A percentile compares a stretch with the other conserved stretches of the same genome.
phyloP scores from a whole-genome alignment of 1,140 invertebrate genomes.

The Andricus grossulariae region DNA sequence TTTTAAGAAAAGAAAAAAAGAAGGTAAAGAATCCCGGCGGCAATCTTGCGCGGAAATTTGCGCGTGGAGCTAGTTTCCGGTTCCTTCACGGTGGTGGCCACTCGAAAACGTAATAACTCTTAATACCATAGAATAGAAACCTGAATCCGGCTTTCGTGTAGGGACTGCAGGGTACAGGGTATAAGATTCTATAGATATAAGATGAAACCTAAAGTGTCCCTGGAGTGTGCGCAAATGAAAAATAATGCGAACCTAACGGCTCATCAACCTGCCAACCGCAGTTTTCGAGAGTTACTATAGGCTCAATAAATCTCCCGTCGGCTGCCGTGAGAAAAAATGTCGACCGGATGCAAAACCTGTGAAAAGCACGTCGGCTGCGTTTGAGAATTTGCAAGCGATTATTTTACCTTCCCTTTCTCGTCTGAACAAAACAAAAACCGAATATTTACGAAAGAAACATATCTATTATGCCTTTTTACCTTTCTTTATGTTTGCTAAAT shows the following conservation, averaged over 20 bases:
- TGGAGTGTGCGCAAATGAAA: conserved; percentile 46
- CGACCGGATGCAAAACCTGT: conserved; percentile 30
- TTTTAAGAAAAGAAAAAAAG: conserved; percentile 1
- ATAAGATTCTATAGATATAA: too few species aligned
- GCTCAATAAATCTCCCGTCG: conserved; percentile 14
- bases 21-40: not conserved
- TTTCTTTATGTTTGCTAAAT: conserved; percentile 16
- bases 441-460: not conserved
- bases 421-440: not conserved
- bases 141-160: too few species aligned
- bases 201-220: conserved; percentile 33
- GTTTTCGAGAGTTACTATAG: conserved; percentile 10
- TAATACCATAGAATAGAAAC: conserved; percentile 31
- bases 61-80: conserved; percentile 14
- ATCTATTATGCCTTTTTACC: conserved; percentile 13
- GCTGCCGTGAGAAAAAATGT: conserved; percentile 29
- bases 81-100: not conserved
- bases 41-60: conserved; percentile 15
- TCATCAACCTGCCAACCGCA: conserved; percentile 39
- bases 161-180: too few species aligned
- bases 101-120: conserved; percentile 39
- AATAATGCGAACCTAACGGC: conserved; percentile 45
- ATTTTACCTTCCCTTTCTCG: conserved; percentile 27
- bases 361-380: conserved; percentile 25
- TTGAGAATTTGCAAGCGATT: conserved; percentile 26